Base-by-base conservation (phyloP, 2,113 vertebrate species). In the Hippopotamus amphibius region DNA sequence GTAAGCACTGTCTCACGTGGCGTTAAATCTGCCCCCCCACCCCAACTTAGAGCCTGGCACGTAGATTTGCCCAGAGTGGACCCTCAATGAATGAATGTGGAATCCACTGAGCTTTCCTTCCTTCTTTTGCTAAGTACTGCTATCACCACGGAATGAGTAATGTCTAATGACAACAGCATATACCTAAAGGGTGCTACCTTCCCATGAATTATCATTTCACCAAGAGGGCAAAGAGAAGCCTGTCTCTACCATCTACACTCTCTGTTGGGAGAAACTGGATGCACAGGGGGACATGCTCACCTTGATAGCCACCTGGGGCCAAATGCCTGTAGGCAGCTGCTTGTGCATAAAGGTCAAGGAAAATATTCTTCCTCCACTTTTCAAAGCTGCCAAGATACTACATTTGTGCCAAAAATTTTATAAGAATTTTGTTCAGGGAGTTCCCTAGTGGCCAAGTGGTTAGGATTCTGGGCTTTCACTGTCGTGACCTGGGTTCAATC, bases 371-470 rank as follows among this genome's bases (percentile, higher is more conserved):
- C 63, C 10, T 85, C 12, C 24, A 61, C 46, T 59, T 12, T 59
- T 94, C 59, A 88, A 88, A 74, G 50, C 41, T 61, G 19, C 8
- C 41, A 81, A 84, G 28, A 80, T 72, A 66, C 5, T 69, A 88
- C 7, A 57, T 74, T 71, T 50, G 69, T 66, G 28, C 33, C 19
- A 65, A 46, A 57, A 63, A 15, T 76, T 48, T 43, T 88, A 30
- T 15, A 65, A 88, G 68, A 71, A 69, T 79, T 82, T 93, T 72
- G n/a, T 87, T 95, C 46, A 93, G 15, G 30, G 46, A n/a, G 46
- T 53, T 77, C 48, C 17, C 30, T 53, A 28, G 28, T 77, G 74
- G 28, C 48, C 55, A 57, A 77, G 28, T 53, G 6, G 16, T 50
- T 77, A 53, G 74, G 74, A 77, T 77, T 77, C 48, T 8, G 33